Evolutionary conservation across 2,797 vertebrate genomes (phyloP), one percentile per base, ranked within the genome.

Genomic region (Syncerus caffer): DNA sequence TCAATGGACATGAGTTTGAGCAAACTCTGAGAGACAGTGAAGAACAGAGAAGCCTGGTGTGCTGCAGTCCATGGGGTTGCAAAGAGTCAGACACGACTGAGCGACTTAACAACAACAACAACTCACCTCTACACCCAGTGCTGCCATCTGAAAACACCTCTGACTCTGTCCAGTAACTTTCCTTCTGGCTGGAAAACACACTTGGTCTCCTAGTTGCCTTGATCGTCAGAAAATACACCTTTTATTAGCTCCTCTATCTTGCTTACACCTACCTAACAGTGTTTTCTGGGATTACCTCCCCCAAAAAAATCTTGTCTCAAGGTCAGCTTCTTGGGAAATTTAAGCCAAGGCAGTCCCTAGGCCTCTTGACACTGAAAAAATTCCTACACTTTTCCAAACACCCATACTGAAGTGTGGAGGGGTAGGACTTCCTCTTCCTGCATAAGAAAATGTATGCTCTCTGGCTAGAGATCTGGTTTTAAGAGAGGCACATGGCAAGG

Each of bases 241-340:
- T 62, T 38, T 9, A 31, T 6, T 7, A 8, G 42, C 50, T 25
- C 55, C 89, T 23, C 16, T 17, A 14, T 45, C 76, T 55, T 15
- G 2, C 50, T 90, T 53, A 74, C 19, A n/a, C 23, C 51, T 51
- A 71, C 19, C 82, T n/a, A 42, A n/a, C 51, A 92, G 47, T 16
- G 27, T 51, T 86, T 90, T 92, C 74, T 86, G 64, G 50, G 42
- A 55, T 85, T 47, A 31, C 17, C 47, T 82, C 76, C 62, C 38
- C 76, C 31, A 5, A 47, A 55, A 19, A 53, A 10, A 42, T n/a
- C 34, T 90, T n/a, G 11, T 79, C 89, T 78, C 53, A 6, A 45
- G 42, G 15, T 45, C 38, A 23, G 16, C 38, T 79, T 87, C 51
- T 6, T 4, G 15, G 7, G 27, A 16, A 47, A 53, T 21, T 45